phyloP scores from a whole-genome alignment of 2,888 invertebrate species.

The Leptarthrus brevirostris region DNA sequence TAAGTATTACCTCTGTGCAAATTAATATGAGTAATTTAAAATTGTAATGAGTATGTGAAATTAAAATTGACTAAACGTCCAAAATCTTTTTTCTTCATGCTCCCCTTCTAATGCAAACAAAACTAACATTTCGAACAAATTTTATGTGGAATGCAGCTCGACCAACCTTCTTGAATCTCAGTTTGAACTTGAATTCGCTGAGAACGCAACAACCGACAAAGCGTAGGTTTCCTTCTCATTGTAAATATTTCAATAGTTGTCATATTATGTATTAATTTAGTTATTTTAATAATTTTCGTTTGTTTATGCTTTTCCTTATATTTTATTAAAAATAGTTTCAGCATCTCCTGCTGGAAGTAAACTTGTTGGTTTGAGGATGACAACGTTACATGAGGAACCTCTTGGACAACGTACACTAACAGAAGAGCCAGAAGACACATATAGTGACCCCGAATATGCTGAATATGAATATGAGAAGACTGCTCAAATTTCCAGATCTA shows the following conservation, averaged over 20 bases:
- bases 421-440: constrained; percentile 66
- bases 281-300: constrained; percentile 51
- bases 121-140: constrained; percentile 26
- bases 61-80: constrained; percentile 38
- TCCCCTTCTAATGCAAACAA: constrained; percentile 44
- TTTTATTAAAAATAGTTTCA: constrained; percentile 59
- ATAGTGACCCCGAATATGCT: constrained; percentile 67
- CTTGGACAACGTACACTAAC: constrained; percentile 68
- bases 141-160: constrained; percentile 83
- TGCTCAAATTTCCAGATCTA: constrained; percentile 60
- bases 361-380: constrained; percentile 84
- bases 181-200: constrained; percentile 91
- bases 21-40: too few relatives aligned
- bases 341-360: constrained; percentile 89
- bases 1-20: too few relatives aligned
- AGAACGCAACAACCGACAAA: constrained; percentile 88
- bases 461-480: constrained; percentile 66
- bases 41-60: constrained; percentile 21
- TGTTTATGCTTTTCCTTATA: not conserved
- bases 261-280: not conserved
- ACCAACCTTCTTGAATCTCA: constrained; percentile 98
- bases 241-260: constrained; percentile 17
- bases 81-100: constrained; percentile 48
- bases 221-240: constrained; percentile 77
- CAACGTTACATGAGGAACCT: constrained; percentile 90